Percentiles rank a stretch among this genome's conserved stretches.
phyloP scores from a whole-genome alignment of 2,113 vertebrate species.

The Semnopithecus entellus region DNA sequence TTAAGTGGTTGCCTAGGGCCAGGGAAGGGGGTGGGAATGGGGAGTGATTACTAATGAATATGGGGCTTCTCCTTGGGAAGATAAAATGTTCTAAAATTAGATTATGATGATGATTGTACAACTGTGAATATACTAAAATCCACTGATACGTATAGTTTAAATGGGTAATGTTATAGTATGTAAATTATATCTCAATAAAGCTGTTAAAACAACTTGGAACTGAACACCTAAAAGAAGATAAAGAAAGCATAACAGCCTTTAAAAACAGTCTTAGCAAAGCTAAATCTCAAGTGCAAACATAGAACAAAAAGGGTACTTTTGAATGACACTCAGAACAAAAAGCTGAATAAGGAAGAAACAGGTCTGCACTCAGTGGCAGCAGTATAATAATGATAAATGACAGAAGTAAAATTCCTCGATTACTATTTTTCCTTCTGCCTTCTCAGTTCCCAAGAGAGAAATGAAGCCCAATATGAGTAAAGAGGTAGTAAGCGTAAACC shows the following conservation, averaged over 20 bases:
- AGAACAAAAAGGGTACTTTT: conserved; percentile 48
- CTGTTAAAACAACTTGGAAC: neutral
- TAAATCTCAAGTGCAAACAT: conserved; percentile 46
- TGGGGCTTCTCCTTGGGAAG: neutral
- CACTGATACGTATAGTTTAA: neutral
- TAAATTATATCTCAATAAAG: conserved; percentile 49
- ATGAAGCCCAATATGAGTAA: conserved; percentile 29
- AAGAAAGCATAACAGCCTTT: neutral
- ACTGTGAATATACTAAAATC: conserved; percentile 18
- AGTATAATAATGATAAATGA: conserved; percentile 33
- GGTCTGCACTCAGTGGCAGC: neutral
- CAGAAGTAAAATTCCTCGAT: conserved; percentile 34
- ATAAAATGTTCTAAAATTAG: conserved; percentile 52
- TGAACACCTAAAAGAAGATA: conserved; percentile 20
- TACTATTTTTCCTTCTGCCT: conserved; percentile 46
- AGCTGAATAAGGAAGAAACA: conserved; percentile 17
- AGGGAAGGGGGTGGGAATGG: neutral
- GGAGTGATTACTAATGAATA: neutral
- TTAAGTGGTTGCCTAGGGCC: neutral
- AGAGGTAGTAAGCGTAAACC: neutral
- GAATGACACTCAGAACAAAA: conserved; percentile 57
- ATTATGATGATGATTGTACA: neutral
- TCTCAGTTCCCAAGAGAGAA: conserved; percentile 1
- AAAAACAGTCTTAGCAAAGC: neutral
- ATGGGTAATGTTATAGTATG: conserved; percentile 28